Evolutionary conservation across 2,888 invertebrate species (phyloP), one percentile per base, ranked within the genome.

Genomic region (Epistrophe eligans): DNA sequence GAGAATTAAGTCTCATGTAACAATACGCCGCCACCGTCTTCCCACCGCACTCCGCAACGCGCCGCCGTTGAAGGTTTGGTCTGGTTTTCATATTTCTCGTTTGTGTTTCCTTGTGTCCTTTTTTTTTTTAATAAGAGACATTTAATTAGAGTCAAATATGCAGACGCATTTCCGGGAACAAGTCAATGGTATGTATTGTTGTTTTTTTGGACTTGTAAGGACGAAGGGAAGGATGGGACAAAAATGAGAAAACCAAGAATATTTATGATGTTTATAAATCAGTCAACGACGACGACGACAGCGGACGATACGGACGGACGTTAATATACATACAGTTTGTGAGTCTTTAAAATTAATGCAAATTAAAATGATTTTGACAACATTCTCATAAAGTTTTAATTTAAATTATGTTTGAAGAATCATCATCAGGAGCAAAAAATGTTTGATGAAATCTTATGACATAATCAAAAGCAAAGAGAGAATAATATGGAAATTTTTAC

Each of bases 61-160:
- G 24, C 32, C 32, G 2, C 7, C 32, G 32, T 32, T 5, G 32
- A 7, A 32, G 4, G 32, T 32, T 32, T 32, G 32, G 60, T 38
- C 11, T 19, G 38, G 52, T 45, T 66, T 48, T 35, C 50, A 24
- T 24, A 71, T 43, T 52, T 58, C 3, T 67, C 35, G 28, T 58
- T 62, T 50, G 57, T 35, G 66, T 57, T 62, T 76, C 38, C 43
- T 32, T 43, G 10, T 52, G 52, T 62, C 24, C 48, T 11, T 52
- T 40, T 10, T 11, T 52, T 40, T 10, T 35, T 52, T 52, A 81
- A 67, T 50, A 55, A 48, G 50, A 77, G 80, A 57, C 73, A 67
- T 81, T 81, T 84, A 84, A 84, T 84, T 81, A 84, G 84, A 81
- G 81, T 55, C 77, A 77, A 77, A 77, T 81, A 85, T 81, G 81